phyloP scores from a whole-genome alignment of 2,113 vertebrate species.

The Suncus etruscus region DNA sequence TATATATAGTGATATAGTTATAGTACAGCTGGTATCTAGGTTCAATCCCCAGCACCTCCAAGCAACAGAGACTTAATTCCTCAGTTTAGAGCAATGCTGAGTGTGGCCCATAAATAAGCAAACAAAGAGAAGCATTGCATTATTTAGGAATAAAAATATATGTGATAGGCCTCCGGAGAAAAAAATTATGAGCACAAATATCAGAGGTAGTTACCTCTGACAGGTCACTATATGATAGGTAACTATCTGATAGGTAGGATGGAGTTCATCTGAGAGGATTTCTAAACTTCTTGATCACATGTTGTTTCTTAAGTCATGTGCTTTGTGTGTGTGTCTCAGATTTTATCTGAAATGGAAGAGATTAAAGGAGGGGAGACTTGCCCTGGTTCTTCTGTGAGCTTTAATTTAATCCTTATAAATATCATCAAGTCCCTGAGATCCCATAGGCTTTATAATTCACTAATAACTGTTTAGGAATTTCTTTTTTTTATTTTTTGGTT shows the following conservation, averaged over 20 bases:
- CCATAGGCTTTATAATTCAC: background rate
- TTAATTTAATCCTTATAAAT: background rate
- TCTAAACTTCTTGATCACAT: background rate
- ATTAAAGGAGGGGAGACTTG: background rate
- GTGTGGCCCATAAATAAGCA: too few species aligned
- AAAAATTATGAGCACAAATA: background rate
- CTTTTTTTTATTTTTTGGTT: too few species aligned
- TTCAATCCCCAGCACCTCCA: too few species aligned
- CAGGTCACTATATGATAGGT: too few species aligned
- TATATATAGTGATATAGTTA: too few species aligned
- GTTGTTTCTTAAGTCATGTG: background rate
- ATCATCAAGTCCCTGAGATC: background rate
- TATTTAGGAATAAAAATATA: background rate
- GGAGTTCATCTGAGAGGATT: rapidly evolving
- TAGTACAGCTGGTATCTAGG: too few species aligned
- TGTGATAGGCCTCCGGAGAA: background rate
- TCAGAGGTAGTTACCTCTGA: background rate
- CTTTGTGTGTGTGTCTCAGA: background rate
- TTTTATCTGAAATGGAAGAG: background rate
- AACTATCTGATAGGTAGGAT: background rate
- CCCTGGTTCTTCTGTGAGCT: background rate
- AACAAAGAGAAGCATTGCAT: background rate
- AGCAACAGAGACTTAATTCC: too few species aligned
- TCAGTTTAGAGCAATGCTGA: too few species aligned
- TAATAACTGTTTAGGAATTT: background rate